Percentiles rank a stretch among this genome's conserved stretches.
Conservation (phyloP, 2,113 vertebrate genomes). For the Pseudopodoces humilis region DNA sequence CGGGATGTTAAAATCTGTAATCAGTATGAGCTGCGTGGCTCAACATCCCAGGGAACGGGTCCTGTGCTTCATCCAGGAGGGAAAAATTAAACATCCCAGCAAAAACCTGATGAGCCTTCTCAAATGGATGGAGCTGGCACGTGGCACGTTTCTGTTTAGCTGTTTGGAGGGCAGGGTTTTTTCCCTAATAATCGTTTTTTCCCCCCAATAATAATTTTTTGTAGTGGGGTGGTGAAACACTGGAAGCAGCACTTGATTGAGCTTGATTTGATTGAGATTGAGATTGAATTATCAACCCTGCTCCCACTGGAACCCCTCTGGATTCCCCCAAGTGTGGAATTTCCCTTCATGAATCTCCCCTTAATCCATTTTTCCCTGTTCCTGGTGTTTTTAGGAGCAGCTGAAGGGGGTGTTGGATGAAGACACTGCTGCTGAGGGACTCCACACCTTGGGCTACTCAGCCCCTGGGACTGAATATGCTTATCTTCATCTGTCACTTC, state of each 20-base stretch:
- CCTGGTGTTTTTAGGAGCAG: slow-evolving; percentile 45
- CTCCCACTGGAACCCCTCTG: background rate
- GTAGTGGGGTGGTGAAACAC: background rate
- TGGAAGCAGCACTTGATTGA: background rate
- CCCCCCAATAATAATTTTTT: background rate
- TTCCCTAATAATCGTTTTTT: background rate
- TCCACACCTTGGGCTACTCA: slow-evolving; percentile 76
- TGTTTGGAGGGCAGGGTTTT: background rate
- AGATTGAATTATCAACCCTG: background rate
- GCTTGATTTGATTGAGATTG: too few species aligned
- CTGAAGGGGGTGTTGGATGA: slow-evolving; percentile 76
- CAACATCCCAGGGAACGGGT: background rate
- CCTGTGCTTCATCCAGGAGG: background rate
- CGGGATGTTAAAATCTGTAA: background rate
- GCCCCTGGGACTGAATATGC: slow-evolving; percentile 76
- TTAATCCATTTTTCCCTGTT: background rate
- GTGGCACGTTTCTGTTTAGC: rapidly evolving
- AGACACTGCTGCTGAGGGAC: slow-evolving; percentile 66
- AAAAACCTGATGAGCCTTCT: background rate
- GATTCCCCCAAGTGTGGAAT: background rate
- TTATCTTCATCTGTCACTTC: slow-evolving; percentile 78
- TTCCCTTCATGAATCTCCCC: background rate
- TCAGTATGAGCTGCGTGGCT: background rate
- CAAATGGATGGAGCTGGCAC: rapidly evolving
- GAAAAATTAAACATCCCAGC: background rate